Percentiles rank a stretch among this genome's conserved stretches.
Conservation (phyloP, 2,888 invertebrate genomes). For the Augochlorella aurata region DNA sequence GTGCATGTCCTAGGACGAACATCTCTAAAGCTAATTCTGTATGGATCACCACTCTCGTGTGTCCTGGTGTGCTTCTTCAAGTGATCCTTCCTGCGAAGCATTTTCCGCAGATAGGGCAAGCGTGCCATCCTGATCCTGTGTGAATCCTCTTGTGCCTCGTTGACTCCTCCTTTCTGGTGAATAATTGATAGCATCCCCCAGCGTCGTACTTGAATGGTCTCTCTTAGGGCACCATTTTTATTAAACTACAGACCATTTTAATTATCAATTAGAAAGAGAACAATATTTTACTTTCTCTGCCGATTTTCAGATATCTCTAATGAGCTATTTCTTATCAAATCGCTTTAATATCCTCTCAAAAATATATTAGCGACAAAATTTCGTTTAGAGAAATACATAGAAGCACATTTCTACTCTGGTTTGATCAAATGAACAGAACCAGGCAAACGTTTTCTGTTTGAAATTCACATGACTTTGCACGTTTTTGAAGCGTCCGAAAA, state of each 20-base stretch:
- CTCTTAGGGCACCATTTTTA: conserved; percentile 83
- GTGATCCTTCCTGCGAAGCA: conserved; percentile 97
- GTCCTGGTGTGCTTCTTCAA: conserved; percentile 96
- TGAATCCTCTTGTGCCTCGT: conserved; percentile 96
- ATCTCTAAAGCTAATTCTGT: conserved; percentile 65
- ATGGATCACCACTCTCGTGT: conserved; percentile 83
- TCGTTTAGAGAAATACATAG: too few species aligned
- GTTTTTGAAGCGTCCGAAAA: too few species aligned
- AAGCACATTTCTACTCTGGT: too few species aligned
- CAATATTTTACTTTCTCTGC: not conserved
- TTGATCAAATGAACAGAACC: too few species aligned
- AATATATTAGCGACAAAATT: not conserved
- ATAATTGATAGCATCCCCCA: conserved; percentile 93
- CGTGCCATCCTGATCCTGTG: conserved; percentile 92
- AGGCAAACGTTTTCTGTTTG: too few species aligned
- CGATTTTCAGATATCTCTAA: not conserved
- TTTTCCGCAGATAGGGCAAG: conserved; percentile 94
- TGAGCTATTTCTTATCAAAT: not conserved
- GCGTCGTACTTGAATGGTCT: conserved; percentile 94
- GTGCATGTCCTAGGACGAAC: conserved; percentile 56
- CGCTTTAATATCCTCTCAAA: not conserved
- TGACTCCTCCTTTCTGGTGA: conserved; percentile 95
- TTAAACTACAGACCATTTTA: too few species aligned
- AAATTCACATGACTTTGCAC: too few species aligned
- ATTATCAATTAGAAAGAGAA: conserved; percentile 80